A percentile compares a stretch with the other conserved stretches of the same genome.
Evolutionary conservation across 2,797 vertebrate genomes (phyloP).

Genomic region (Alcedo atthis): DNA sequence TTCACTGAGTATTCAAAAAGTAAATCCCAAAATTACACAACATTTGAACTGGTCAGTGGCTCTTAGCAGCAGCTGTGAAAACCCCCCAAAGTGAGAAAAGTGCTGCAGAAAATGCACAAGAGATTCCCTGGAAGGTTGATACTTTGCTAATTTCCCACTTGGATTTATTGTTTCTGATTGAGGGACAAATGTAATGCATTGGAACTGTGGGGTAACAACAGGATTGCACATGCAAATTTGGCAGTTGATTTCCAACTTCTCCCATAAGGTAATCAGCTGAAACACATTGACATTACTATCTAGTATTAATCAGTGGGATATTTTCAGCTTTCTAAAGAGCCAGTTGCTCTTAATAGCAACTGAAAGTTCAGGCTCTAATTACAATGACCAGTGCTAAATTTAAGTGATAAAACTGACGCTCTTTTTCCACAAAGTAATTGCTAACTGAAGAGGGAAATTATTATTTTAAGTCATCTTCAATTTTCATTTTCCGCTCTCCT

Average conservation of each 20-base stretch:
- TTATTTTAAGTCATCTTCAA: not conserved
- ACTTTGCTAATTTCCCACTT: not conserved
- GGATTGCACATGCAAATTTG: not conserved
- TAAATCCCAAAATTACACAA: not conserved
- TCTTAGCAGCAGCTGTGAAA: constrained; percentile 16
- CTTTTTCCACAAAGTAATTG: not conserved
- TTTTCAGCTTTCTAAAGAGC: not conserved
- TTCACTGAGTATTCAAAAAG: not conserved
- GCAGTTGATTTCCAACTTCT: not conserved
- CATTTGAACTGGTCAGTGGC: not conserved
- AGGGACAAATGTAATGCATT: not conserved
- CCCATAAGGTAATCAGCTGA: not conserved
- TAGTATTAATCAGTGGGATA: not conserved
- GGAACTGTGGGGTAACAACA: not conserved
- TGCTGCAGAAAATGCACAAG: not conserved
- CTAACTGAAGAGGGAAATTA: not conserved
- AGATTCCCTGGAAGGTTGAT: not conserved
- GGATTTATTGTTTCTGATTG: not conserved
- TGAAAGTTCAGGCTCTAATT: not conserved
- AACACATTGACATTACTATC: not conserved
- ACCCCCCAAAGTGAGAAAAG: not conserved
- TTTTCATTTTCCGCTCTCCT: not conserved
- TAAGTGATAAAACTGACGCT: not conserved
- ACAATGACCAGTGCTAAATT: not conserved
- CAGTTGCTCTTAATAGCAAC: not conserved